Conservation (phyloP, 2,888 invertebrate genomes). For the Erebia ligea region DNA sequence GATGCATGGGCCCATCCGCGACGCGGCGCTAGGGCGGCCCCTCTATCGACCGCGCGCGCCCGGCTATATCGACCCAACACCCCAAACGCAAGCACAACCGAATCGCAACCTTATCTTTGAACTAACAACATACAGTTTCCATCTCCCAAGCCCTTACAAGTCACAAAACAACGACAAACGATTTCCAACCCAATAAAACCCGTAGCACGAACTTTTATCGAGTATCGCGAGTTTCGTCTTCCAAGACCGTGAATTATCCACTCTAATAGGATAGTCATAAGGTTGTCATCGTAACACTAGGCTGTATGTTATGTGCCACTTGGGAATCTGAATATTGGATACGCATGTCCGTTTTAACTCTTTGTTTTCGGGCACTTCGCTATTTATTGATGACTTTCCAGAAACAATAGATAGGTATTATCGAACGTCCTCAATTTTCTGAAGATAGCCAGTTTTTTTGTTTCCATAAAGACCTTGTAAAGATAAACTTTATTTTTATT, state of each 20-base stretch:
- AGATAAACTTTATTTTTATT: no score
- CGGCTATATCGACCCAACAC: constrained; percentile 73
- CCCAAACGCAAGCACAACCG: constrained; percentile 57
- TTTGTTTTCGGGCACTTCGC: constrained; percentile 46
- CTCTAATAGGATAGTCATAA: constrained; percentile 68
- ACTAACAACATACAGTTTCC: constrained; percentile 52
- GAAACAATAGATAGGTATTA: background rate
- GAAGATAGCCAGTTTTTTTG: background rate
- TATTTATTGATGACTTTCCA: constrained; percentile 19
- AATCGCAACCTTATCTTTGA: constrained; percentile 68
- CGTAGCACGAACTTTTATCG: constrained; percentile 65
- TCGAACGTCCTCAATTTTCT: background rate
- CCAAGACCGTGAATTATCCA: constrained; percentile 67
- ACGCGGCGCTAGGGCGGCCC: constrained; percentile 57
- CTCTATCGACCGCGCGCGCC: constrained; percentile 71
- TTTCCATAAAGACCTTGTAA: no score
- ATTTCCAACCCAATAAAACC: constrained; percentile 68
- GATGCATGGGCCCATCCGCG: constrained; percentile 44
- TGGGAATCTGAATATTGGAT: constrained; percentile 60
- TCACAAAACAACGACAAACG: constrained; percentile 52
- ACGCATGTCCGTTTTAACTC: constrained; percentile 71
- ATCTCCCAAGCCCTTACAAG: constrained; percentile 37
- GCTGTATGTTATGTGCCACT: constrained; percentile 60
- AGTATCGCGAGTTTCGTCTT: constrained; percentile 52
- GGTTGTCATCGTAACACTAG: constrained; percentile 54